Evolutionary conservation across 2,113 vertebrate species (phyloP).

Genomic region (Gobius niger): DNA sequence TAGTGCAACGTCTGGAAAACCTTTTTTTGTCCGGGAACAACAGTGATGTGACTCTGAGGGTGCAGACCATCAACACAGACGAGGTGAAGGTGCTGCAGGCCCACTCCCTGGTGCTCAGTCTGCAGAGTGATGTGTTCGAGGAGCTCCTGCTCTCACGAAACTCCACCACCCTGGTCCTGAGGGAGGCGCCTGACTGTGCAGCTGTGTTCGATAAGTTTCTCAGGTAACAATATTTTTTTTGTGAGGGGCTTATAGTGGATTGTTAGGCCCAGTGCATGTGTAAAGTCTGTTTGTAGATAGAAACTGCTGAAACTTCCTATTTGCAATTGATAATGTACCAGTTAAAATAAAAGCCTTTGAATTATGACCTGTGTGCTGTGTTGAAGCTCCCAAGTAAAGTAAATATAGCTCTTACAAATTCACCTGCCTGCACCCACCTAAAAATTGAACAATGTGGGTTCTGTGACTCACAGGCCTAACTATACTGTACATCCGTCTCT

Average conservation of each 20-base stretch:
- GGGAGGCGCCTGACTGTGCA: constrained; percentile 79
- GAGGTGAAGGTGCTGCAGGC: constrained; percentile 92
- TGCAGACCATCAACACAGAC: constrained; percentile 81
- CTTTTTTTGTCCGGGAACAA: constrained; percentile 84
- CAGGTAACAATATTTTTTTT: constrained; percentile 72
- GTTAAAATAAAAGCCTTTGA: too few relatives aligned
- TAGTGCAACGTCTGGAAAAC: constrained; percentile 87
- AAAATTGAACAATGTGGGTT: constrained; percentile 50
- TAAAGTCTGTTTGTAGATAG: too few relatives aligned
- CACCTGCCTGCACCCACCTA: constrained; percentile 8
- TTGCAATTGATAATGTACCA: too few relatives aligned
- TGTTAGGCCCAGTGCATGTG: too few relatives aligned
- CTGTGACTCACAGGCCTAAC: constrained; percentile 49
- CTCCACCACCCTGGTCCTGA: constrained; percentile 69
- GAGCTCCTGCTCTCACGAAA: constrained; percentile 84
- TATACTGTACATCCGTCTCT: constrained; percentile 7
- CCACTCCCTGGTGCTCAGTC: constrained; percentile 86
- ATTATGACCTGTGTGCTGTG: too few relatives aligned
- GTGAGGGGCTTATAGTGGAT: neutral
- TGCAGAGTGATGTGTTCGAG: constrained; percentile 89
- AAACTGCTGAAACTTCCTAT: too few relatives aligned
- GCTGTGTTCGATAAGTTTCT: constrained; percentile 92
- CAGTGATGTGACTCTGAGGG: constrained; percentile 87
- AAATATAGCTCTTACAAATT: constrained; percentile 22
- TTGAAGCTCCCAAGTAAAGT: neutral